Evolutionary conservation across 2,797 vertebrate species (phyloP).

Genomic region (Neosilurus hyrtlii): DNA sequence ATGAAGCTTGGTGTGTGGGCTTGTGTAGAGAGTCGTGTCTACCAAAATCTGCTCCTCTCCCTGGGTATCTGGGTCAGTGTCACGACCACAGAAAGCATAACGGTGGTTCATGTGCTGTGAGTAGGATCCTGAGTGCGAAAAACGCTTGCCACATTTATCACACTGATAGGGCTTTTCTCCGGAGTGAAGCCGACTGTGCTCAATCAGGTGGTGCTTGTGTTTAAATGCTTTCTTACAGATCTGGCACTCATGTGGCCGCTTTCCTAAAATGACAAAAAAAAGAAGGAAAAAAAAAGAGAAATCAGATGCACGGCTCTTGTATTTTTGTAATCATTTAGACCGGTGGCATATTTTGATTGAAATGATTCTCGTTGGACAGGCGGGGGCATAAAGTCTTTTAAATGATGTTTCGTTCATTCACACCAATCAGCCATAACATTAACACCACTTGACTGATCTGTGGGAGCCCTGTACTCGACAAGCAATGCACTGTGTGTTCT

Average conservation of each 20-base stretch:
- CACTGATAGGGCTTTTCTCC: constrained; percentile 85
- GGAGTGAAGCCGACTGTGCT: constrained; percentile 81
- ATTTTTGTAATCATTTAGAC: background rate
- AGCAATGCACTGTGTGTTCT: too few species aligned
- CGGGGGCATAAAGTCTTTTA: too few species aligned
- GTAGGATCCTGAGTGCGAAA: constrained; percentile 84
- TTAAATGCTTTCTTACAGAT: constrained; percentile 84
- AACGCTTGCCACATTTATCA: constrained; percentile 82
- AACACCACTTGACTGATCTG: too few species aligned
- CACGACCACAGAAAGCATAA: constrained; percentile 80
- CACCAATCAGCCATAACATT: too few species aligned
- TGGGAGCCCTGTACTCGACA: too few species aligned
- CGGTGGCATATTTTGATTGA: background rate
- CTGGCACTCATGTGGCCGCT: constrained; percentile 79
- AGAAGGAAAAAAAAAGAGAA: background rate
- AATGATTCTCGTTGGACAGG: too few species aligned
- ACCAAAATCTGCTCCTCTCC: constrained; percentile 64
- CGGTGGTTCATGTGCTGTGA: constrained; percentile 87
- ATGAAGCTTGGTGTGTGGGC: constrained; percentile 23
- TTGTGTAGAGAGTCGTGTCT: constrained; percentile 20
- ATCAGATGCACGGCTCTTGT: background rate
- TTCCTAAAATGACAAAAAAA: constrained; percentile 64
- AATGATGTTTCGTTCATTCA: too few species aligned
- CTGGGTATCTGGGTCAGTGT: constrained; percentile 67
- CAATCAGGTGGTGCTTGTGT: constrained; percentile 83